Evolutionary conservation across 2,888 invertebrate genomes (phyloP).

Genomic region (Nomada flava): DNA sequence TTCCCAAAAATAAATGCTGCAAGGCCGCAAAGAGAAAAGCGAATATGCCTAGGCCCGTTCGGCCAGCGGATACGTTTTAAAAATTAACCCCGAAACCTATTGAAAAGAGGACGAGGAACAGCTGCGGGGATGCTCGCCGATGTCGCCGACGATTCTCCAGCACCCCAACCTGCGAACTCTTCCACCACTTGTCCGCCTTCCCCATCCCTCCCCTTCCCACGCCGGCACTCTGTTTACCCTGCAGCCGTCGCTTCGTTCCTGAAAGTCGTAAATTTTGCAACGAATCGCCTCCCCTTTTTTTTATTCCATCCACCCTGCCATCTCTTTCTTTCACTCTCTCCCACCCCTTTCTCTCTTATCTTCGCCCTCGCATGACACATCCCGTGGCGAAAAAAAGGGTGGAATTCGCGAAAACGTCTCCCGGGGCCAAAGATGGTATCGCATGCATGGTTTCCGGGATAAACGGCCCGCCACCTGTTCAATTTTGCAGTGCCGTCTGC

Average conservation of each 20-base stretch:
- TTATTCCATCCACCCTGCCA: neutral
- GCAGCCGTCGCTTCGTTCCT: conserved; percentile 36
- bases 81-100: conserved; percentile 57
- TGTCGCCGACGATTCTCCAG: conserved; percentile 66
- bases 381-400: conserved; percentile 9
- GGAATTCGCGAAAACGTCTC: conserved; percentile 29
- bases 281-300: conserved; percentile 59
- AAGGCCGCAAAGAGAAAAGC: no score
- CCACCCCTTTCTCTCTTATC: no score
- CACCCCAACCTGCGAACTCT: conserved; percentile 50
- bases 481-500: conserved; percentile 32
- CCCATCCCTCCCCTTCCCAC: neutral
- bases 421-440: conserved; percentile 29
- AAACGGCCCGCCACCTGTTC: conserved; percentile 14
- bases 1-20: no score
- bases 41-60: neutral
- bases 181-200: neutral
- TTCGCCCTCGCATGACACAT: neutral
- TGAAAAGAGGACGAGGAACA: conserved; percentile 18
- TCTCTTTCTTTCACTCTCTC: no score
- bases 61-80: conserved; percentile 43
- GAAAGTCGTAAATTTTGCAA: conserved; percentile 76
- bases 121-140: conserved; percentile 48
- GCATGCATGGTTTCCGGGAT: conserved; percentile 18
- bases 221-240: conserved; percentile 38